Base-by-base conservation (phyloP, 1,140 invertebrate genomes). In the Hyles euphorbiae region DNA sequence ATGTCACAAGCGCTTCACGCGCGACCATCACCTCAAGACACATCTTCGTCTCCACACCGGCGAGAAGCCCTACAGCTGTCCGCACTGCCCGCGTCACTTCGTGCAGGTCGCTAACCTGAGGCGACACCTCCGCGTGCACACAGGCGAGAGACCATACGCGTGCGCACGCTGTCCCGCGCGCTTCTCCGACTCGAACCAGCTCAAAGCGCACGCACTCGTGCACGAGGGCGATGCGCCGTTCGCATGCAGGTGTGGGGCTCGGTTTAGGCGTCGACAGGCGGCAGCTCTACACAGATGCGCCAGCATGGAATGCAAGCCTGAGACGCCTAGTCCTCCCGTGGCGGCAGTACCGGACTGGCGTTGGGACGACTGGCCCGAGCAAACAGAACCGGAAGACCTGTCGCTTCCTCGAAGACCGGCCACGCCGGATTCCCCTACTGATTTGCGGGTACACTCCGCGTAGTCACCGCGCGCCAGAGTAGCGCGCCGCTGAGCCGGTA, bases 21-120 rank as follows among this genome's bases (percentile, higher is more conserved):
- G 98, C n/a, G 97, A 98, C 81, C 97, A 98, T 74, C 97, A 98
- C 72, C 89, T 98, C 43, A 98, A 98, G 85, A 98, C 96, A 0
- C 97, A 98, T 81, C 95, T 98, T 91, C 90, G 97, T 6, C 89
- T 98, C 40, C 97, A 98, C 83, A 98, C 97, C 0, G 97, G 97
- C 4, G 97, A 98, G 78, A 96, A 98, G 70, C 97, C 97, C 0
- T 98, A 98, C 77, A 94, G 95, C 68, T 98, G 97, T 87, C 93
- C 93, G 12, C 95, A 97, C 78, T 98, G 97, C 87, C 95, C 97
- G 47, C 91, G 96, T 2, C 94, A 97, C 72, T 98, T 98, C 81
- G 97, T 98, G 4, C 97, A 98, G 86, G 96, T 97, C 11, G 97
- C 97, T 32, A 99, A 99, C 83, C 91, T 99, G 0, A 92, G 98